Base-by-base conservation (phyloP, 2,888 invertebrate species). In the Lamproptera curius region DNA sequence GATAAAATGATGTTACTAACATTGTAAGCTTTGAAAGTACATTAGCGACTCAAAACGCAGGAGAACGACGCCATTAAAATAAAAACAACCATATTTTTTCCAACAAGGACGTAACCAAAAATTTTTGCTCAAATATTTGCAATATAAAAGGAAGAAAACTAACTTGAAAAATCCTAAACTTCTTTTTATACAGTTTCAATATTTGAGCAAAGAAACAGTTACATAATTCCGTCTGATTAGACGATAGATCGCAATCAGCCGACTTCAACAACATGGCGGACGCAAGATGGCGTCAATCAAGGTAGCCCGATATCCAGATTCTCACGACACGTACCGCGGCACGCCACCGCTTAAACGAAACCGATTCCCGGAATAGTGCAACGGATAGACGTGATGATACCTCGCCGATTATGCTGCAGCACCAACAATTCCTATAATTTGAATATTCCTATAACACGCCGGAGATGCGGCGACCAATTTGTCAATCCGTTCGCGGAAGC, bases 351-450 rank as follows among this genome's bases (percentile, higher is more conserved):
- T 28, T 66, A 70, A 70, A 68, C 70, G 68, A 68, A 67, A 66
- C 64, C 60, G 64, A 67, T 81, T 78, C 78, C 71, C 50, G 51
- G 76, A 76, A 79, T 68, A 71, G 67, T 62, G 60, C 68, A 64
- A 66, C 61, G 67, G 69, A 76, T 73, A 54, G 55, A 58, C 61
- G 53, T 78, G 77, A 80, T 78, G 66, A 80, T 73, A 76, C 61
- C 61, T 65, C 65, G 55, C 60, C 56, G 59, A 70, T 69, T 58
- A 46, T 51, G 46, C 40, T 34, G 40, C 13, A n/a, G 20, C 13
- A 31, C 44, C 31, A 41, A 50, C 42, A 39, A 50, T 16, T 48
- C 42, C 34, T 40, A 40, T 42, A 39, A 46, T 46, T 42, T 51
- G 36, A 43, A 46, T 31, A 35, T 40, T 16, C 15, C 20, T n/a